Base-by-base conservation (phyloP, 2,113 vertebrate genomes). In the Thermophis baileyi region DNA sequence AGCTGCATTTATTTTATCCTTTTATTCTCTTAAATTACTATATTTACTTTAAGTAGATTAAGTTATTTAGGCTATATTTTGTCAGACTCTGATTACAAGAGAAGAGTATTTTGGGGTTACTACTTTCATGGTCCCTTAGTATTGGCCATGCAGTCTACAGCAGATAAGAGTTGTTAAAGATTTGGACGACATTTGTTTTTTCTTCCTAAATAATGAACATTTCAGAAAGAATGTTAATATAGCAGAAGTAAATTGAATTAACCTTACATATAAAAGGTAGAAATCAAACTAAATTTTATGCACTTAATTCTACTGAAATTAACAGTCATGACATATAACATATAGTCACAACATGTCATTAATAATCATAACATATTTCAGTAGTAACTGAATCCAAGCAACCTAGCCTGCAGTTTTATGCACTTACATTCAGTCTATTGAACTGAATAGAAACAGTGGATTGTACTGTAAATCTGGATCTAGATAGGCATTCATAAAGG, bases 11-110 rank as follows among this genome's bases (percentile, higher is more conserved):
- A 22, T 92, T 69, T 74, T 92, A 49, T 40, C 44, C 35, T 89
- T 89, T 89, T 60, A 53, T 81, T 25, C 1, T 91, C 30, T 53
- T 81, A 53, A 0, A 46, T n/a, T 63, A 51, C 93, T 90, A 92
- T 81, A 87, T 85, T 93, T 94, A 40, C 35, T 91, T 94, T 93
- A 54, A 69, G 1, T n/a, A 69, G 60, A n/a, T 69, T n/a, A 16
- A 69, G 14, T 16, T 16, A 87, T 30, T 30, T 89, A 22, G 0
- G 0, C 0, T 91, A 18, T 57, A 85, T 22, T 69, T 44, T 49
- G 54, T 89, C 90, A 0, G 35, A 44, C 22, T 85, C 20, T 47
- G 93, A 69, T 91, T 44, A 25, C 88, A 35, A 88, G 86, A n/a
- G n/a, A 81, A 81, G 35, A 22, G 35, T n/a, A 63, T 88, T 22